Evolutionary conservation across 2,797 vertebrate genomes (phyloP).

Genomic region (Pteropus rufus): DNA sequence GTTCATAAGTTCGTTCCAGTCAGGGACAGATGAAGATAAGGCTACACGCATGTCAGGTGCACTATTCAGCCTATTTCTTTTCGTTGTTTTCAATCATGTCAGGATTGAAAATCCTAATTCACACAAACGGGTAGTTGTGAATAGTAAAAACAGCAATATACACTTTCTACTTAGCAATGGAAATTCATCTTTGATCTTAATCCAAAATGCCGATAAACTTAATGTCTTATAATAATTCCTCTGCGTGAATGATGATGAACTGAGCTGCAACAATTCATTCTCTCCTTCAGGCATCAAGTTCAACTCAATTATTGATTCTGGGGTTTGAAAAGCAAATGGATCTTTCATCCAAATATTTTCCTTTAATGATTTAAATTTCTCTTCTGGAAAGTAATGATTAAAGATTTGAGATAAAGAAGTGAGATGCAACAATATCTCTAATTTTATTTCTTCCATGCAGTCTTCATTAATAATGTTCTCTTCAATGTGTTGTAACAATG

Average conservation of each 20-base stretch:
- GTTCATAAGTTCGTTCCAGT: slow-evolving; percentile 36
- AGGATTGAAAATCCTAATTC: slow-evolving; percentile 34
- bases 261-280: slow-evolving; percentile 41
- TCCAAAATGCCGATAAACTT: slow-evolving; percentile 27
- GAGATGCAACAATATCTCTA: slow-evolving; percentile 2
- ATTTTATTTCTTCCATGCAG: slow-evolving; percentile 12
- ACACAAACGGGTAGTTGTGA: slow-evolving; percentile 34
- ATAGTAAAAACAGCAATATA: slow-evolving; percentile 6
- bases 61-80: slow-evolving; percentile 24
- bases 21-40: background rate
- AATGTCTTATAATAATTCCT: slow-evolving; percentile 26
- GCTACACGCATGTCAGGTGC: background rate
- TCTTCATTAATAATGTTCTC: slow-evolving; percentile 27
- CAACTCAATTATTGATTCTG: slow-evolving; percentile 16
- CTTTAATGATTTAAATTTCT: slow-evolving; percentile 35
- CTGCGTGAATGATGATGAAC: background rate
- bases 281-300: slow-evolving; percentile 30
- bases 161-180: slow-evolving; percentile 46
- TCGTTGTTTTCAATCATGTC: slow-evolving; percentile 5
- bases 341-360: slow-evolving; percentile 30
- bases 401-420: slow-evolving; percentile 36
- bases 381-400: slow-evolving; percentile 21
- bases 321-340: slow-evolving; percentile 34
- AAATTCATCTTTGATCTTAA: slow-evolving; percentile 41
- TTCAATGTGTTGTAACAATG: background rate